Percentiles rank a stretch among this genome's conserved stretches.
Evolutionary conservation across 2,888 invertebrate genomes (phyloP).

Genomic region (Neoscelio sp.): DNA sequence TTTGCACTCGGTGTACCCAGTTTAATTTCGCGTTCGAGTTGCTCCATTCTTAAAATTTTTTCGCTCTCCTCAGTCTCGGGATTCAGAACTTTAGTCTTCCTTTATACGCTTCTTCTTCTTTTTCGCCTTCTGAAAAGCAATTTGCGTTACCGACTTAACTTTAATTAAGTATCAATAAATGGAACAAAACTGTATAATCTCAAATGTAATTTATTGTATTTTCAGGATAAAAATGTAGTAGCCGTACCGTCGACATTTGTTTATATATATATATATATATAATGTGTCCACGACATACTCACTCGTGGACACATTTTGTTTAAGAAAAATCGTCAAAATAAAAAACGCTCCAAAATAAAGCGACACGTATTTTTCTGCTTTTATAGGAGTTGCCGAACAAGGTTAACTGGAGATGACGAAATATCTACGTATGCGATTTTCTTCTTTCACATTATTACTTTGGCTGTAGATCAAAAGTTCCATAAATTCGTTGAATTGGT

Average conservation of each 20-base stretch:
- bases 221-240: no score
- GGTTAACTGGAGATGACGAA: constrained; percentile 44
- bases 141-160: no score
- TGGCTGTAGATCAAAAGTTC: constrained; percentile 33
- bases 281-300: no score
- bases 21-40: constrained; percentile 80
- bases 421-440: constrained; percentile 36
- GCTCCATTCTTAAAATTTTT: constrained; percentile 77
- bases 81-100: constrained; percentile 25
- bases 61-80: constrained; percentile 71
- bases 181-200: no score
- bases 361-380: constrained; percentile 11
- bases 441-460: constrained; percentile 33
- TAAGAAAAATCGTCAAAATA: no score
- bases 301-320: constrained; percentile 35
- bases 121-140: constrained; percentile 14
- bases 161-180: no score
- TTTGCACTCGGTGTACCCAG: constrained; percentile 79
- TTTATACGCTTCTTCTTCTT: constrained; percentile 22
- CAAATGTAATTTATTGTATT: no score
- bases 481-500: constrained; percentile 25
- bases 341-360: not conserved
- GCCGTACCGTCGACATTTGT: no score
- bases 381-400: constrained; percentile 9
- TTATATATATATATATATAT: no score